A percentile compares a stretch with the other conserved stretches of the same genome.
These are phyloP conservation scores for Corydoras maculifer DNA, from an alignment of 2,113 vertebrate species.

Conservation along the genomic window DNA sequence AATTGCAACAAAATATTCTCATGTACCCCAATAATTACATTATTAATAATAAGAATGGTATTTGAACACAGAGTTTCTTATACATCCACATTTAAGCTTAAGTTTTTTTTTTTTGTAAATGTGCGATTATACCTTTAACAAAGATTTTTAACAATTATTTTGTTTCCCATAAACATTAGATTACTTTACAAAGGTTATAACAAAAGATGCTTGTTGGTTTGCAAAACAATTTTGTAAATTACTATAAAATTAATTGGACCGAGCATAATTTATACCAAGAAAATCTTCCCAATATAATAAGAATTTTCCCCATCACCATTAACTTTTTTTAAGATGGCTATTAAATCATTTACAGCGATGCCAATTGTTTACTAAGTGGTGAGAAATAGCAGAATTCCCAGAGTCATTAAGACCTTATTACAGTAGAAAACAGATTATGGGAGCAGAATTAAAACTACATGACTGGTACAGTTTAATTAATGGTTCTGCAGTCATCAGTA, in stretches of 20 bases:
- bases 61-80: background rate
- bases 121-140: background rate
- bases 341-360: slow-evolving; percentile 12
- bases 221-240: slow-evolving; percentile 8
- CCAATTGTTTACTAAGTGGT: slow-evolving; percentile 36
- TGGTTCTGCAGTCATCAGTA: background rate
- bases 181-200: slow-evolving; percentile 3
- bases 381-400: slow-evolving; percentile 33
- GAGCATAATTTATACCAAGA: slow-evolving; percentile 12
- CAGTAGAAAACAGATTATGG: slow-evolving; percentile 2
- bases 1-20: too few species aligned
- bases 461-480: slow-evolving; percentile 58
- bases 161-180: background rate
- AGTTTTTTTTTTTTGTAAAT: background rate
- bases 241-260: slow-evolving; percentile 16
- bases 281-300: slow-evolving; percentile 25
- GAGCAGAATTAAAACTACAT: slow-evolving; percentile 13
- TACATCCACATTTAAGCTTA: background rate
- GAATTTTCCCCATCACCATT: slow-evolving; percentile 20
- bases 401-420: slow-evolving; percentile 52
- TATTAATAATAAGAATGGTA: too few species aligned
- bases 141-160: background rate
- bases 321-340: slow-evolving; percentile 24
- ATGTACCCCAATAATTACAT: too few species aligned
- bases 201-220: background rate